These are phyloP conservation scores for Stenolophus ochropezus DNA, from an alignment of 2,888 invertebrate species.

Conservation along the genomic window DNA sequence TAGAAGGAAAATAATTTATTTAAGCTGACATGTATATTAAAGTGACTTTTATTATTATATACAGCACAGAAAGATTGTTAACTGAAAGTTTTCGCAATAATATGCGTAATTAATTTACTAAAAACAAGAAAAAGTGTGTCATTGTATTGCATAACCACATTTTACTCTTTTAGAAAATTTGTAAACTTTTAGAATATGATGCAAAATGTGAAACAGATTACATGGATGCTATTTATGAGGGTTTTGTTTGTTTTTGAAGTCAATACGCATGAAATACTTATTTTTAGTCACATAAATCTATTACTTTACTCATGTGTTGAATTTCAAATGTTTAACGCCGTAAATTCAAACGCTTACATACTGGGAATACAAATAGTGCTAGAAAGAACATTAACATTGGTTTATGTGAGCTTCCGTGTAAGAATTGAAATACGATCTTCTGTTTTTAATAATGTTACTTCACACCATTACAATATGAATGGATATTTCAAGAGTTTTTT, in stretches of 20 bases:
- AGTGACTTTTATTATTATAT: not conserved
- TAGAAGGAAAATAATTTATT: not conserved
- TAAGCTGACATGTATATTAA: not conserved
- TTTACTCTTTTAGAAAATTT: not conserved
- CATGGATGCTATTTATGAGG: constrained; percentile 4
- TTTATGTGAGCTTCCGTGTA: not conserved
- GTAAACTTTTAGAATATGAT: not conserved
- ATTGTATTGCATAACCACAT: not conserved
- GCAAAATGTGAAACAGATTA: not conserved
- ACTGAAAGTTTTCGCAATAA: not conserved
- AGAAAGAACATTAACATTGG: not conserved
- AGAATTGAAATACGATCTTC: not conserved
- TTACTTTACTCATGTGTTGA: constrained; percentile 30
- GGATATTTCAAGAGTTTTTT: no score
- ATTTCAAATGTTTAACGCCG: constrained; percentile 6
- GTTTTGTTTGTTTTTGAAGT: constrained; percentile 20
- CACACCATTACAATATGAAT: no score
- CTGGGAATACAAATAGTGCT: constrained; percentile 14
- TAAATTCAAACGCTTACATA: constrained; percentile 5
- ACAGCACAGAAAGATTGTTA: not conserved
- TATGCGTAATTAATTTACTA: not conserved
- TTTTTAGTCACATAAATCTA: constrained; percentile 33
- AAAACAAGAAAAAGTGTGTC: not conserved
- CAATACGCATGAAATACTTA: constrained; percentile 29
- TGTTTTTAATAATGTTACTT: not conserved